phyloP scores from a whole-genome alignment of 2,113 vertebrate genomes.

The Fregetta grallaria region DNA sequence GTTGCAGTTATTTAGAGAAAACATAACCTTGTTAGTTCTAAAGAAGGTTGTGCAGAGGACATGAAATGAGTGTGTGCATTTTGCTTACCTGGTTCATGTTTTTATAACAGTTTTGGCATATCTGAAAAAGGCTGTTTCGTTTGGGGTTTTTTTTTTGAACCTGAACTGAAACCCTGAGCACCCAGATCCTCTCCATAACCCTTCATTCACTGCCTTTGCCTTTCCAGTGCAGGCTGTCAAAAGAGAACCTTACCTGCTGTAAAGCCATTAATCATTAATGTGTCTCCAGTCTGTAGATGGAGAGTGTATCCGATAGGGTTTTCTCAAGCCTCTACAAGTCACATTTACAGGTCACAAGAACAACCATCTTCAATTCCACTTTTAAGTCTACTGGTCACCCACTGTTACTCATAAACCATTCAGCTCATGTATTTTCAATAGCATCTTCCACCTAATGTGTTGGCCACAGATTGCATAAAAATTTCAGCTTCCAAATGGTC shows the following conservation, averaged over 20 bases:
- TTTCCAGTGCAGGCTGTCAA: neutral
- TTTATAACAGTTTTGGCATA: neutral
- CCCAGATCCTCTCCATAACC: neutral
- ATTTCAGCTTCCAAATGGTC: neutral
- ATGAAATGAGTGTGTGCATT: neutral
- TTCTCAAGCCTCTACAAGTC: neutral
- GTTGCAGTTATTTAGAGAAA: neutral
- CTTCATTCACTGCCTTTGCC: neutral
- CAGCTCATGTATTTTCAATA: neutral
- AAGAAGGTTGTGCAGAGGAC: neutral
- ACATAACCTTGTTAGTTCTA: neutral
- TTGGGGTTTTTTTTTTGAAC: neutral
- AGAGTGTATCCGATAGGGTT: accelerated
- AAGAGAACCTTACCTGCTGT: neutral
- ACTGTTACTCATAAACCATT: neutral
- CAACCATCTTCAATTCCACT: neutral
- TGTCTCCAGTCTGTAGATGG: neutral
- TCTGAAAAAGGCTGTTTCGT: neutral
- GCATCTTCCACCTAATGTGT: neutral
- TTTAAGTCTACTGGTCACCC: neutral
- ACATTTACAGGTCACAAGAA: neutral
- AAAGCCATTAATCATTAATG: neutral
- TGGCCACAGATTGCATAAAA: neutral
- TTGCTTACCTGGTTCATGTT: neutral
- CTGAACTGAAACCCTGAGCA: neutral